Evolutionary conservation across 64 coral and sea anemone species (phyloP), one percentile per base, ranked within the genome.

Genomic region (Dendrophyllia cribrosa): DNA sequence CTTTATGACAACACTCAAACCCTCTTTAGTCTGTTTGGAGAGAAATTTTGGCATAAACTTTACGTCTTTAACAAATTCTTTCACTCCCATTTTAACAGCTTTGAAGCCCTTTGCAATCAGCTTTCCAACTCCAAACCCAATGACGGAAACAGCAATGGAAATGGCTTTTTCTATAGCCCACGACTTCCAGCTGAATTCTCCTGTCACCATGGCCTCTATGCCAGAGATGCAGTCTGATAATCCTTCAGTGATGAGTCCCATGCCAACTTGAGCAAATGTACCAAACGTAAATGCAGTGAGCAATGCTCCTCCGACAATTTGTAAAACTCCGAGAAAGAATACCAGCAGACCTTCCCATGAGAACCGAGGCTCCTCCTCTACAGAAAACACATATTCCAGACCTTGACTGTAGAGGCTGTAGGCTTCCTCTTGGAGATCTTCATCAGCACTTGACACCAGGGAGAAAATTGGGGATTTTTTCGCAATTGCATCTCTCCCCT

Each of bases 231-330:
- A 70, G 67, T 70, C 67, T 70, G 67, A 70, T 70, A 85, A 53
- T 69, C 82, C 82, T 85, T 85, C 82, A 10, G 46, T 69, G 19
- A 85, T 24, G 3, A 85, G 62, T 19, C 17, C 82, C 62, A 9
- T 23, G 47, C 82, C 82, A 85, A 85, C 67, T 11, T 85, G 63
- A 50, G 63, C 7, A 51, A 85, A 70, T 24, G 51, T 17, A 44
- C 82, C 82, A 51, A 1, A 3, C 46, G 61, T 85, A 69, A 63
- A 66, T 7, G 82, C 82, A 85, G 51, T 44, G 45, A 55, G 11
- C 63, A 85, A 24, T n/a, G 19, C 49, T 68, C 82, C 82, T 49
- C 19, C 82, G 47, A 67, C 82, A 24, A 85, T 85, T 25, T 85
- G 82, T 5, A 85, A 14, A 66, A 85, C 22, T 17, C 82, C 82